phyloP scores from a whole-genome alignment of 2,797 vertebrate species.

The Phataginus tetradactyla region DNA sequence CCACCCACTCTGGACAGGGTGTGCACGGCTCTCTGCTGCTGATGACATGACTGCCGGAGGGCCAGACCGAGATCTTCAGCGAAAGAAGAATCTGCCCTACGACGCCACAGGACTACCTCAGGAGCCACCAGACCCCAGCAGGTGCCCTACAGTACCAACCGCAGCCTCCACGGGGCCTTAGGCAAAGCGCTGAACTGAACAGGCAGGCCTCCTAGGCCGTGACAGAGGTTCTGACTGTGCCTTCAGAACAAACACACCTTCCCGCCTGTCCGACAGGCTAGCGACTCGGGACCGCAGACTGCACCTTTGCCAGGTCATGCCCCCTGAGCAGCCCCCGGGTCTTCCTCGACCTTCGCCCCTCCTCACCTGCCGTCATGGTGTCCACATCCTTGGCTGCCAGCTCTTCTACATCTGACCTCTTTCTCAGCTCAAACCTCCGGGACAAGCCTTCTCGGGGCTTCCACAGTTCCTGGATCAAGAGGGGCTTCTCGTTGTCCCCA shows the following conservation, averaged over 20 bases:
- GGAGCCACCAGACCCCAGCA: not conserved
- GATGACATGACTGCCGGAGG: fast-evolving
- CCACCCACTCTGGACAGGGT: fast-evolving
- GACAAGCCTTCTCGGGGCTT: constrained; percentile 95
- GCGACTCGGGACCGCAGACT: too few species aligned
- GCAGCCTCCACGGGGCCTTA: not conserved
- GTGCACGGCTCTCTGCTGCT: not conserved
- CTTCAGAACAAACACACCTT: not conserved
- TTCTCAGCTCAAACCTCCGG: constrained; percentile 94
- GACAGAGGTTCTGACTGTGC: not conserved
- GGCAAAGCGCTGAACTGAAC: fast-evolving
- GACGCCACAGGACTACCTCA: fast-evolving
- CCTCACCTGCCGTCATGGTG: constrained; percentile 95
- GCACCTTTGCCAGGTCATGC: not conserved
- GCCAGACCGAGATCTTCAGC: not conserved
- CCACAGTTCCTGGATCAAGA: constrained; percentile 97
- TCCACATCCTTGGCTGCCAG: constrained; percentile 94
- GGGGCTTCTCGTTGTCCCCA: constrained; percentile 94
- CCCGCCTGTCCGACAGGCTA: too few species aligned
- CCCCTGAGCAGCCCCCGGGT: fast-evolving
- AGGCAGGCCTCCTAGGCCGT: fast-evolving
- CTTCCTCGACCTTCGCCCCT: fast-evolving
- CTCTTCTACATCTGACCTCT: constrained; percentile 93
- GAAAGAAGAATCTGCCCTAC: not conserved
- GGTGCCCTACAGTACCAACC: fast-evolving